Evolutionary conservation across 1,140 invertebrate genomes (phyloP).

Genomic region (Anastatus disparis): DNA sequence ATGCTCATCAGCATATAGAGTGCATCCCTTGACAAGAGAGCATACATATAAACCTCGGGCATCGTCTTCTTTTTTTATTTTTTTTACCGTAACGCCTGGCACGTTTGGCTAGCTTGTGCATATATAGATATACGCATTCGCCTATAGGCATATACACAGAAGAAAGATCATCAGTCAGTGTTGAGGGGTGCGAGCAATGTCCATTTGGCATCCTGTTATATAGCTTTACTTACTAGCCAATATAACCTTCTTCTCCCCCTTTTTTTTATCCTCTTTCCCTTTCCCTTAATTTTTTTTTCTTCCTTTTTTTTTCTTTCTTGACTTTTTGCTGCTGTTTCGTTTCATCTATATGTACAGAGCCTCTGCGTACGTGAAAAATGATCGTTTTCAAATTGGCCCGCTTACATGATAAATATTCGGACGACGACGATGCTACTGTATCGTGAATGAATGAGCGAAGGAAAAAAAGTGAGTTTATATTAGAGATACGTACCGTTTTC

Average conservation of each 20-base stretch:
- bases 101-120: too few species aligned
- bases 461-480: too few species aligned
- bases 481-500: too few species aligned
- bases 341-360: background rate
- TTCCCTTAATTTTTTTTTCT: conserved; percentile 8
- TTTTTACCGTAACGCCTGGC: too few species aligned
- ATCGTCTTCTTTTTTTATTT: too few species aligned
- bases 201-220: conserved; percentile 62
- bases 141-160: too few species aligned
- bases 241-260: conserved; percentile 53
- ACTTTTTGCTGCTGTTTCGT: too few species aligned
- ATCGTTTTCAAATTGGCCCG: conserved; percentile 66
- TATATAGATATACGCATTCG: too few species aligned
- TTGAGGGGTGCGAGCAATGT: conserved; percentile 51
- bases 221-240: conserved; percentile 60
- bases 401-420: conserved; percentile 68
- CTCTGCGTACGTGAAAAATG: conserved; percentile 64
- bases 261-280: background rate
- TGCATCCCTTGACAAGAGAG: conserved; percentile 49
- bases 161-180: conserved; percentile 66
- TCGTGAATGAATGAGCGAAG: too few species aligned
- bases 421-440: background rate
- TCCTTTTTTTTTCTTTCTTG: conserved; percentile 37
- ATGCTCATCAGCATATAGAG: conserved; percentile 62
- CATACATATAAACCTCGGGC: too few species aligned